Evolutionary conservation across 2,113 vertebrate genomes (phyloP).

Genomic region (Odontesthes bonariensis): DNA sequence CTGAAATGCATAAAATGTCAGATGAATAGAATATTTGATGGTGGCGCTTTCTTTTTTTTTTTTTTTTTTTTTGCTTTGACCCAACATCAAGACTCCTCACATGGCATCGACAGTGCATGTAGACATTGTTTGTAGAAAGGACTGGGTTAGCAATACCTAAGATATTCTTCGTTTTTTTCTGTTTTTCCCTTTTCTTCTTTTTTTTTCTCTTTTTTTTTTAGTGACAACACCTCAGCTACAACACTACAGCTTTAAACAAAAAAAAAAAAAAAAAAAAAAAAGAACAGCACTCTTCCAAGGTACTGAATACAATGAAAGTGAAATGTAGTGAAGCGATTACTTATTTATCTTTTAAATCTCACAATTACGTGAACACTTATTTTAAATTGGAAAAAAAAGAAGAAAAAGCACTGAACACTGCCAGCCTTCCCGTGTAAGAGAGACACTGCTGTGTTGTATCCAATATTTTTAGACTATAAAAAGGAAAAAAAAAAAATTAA

Average conservation of each 20-base stretch:
- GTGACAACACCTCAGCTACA: constrained; percentile 90
- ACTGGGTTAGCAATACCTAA: constrained; percentile 85
- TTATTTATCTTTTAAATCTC: constrained; percentile 77
- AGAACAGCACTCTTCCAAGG: constrained; percentile 93
- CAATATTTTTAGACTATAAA: constrained; percentile 86
- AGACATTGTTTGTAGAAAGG: constrained; percentile 86
- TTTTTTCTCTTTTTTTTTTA: constrained; percentile 66
- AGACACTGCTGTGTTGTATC: constrained; percentile 80
- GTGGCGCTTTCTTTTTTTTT: constrained; percentile 60
- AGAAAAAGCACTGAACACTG: constrained; percentile 72
- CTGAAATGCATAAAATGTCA: constrained; percentile 96
- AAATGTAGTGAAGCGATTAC: constrained; percentile 94
- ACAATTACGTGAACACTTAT: constrained; percentile 86
- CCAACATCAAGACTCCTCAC: constrained; percentile 86
- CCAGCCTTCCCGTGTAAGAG: constrained; percentile 61
- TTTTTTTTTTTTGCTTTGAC: constrained; percentile 74
- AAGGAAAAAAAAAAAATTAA: constrained; percentile 84
- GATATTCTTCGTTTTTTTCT: constrained; percentile 37
- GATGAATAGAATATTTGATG: constrained; percentile 80
- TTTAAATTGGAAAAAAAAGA: constrained; percentile 78
- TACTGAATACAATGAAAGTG: constrained; percentile 85
- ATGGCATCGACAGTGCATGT: constrained; percentile 93
- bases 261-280: constrained; percentile 55
- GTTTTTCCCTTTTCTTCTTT: constrained; percentile 57
- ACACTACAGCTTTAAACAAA: constrained; percentile 87